Percentiles rank a stretch among this genome's conserved stretches.
Conservation (phyloP, 2,888 invertebrate species). For the Portevinia maculata region DNA sequence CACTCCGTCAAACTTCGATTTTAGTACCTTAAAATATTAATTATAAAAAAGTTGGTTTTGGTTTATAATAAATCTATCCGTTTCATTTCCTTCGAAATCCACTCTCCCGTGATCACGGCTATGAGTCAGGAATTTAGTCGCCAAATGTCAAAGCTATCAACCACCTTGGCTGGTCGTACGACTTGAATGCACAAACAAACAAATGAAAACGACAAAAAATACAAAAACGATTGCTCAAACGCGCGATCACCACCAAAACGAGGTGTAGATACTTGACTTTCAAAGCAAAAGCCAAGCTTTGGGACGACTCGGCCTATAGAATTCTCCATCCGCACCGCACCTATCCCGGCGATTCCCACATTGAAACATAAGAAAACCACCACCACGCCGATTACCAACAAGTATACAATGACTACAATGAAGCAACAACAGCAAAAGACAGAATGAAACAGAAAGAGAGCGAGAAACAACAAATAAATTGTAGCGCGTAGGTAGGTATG, state of each 20-base stretch:
- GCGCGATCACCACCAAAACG: slow-evolving; percentile 13
- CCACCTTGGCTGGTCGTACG: slow-evolving; percentile 33
- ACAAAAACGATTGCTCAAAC: not conserved
- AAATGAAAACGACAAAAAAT: not conserved
- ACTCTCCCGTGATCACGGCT: slow-evolving; percentile 2
- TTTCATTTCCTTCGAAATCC: slow-evolving; percentile 4
- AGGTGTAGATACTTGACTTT: slow-evolving; percentile 57
- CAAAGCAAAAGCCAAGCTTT: slow-evolving; percentile 65
- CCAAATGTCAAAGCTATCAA: slow-evolving; percentile 55
- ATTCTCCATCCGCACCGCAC: slow-evolving; percentile 29
- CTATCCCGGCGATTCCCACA: slow-evolving; percentile 12
- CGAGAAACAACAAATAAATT: slow-evolving; percentile 60
- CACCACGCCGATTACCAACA: not conserved
- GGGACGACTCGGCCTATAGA: slow-evolving; percentile 2
- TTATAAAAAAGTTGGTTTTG: no score
- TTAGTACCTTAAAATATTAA: no score
- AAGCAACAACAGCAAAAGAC: not conserved
- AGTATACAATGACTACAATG: not conserved
- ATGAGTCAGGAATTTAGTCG: slow-evolving; percentile 30
- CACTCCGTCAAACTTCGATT: no score
- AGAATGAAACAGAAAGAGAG: slow-evolving; percentile 11
- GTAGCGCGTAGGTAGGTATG: slow-evolving; percentile 71
- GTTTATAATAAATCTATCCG: not conserved
- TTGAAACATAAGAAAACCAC: slow-evolving; percentile 29
- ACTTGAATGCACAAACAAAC: slow-evolving; percentile 29